Percentiles rank a stretch among this genome's conserved stretches.
phyloP scores from a whole-genome alignment of 2,797 vertebrate genomes.

The Chaunax sp. region DNA sequence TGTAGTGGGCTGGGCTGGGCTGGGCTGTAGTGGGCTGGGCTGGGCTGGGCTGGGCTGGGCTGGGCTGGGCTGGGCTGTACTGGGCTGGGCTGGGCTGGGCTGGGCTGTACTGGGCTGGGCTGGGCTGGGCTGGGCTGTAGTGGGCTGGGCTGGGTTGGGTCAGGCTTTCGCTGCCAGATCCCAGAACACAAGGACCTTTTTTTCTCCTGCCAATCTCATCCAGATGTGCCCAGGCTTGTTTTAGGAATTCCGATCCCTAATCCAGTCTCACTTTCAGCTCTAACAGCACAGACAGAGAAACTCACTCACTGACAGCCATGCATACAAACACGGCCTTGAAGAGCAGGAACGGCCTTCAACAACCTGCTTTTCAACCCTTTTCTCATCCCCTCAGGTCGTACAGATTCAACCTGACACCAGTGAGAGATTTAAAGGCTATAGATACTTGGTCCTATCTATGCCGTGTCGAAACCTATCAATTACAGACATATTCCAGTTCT shows the following conservation, averaged over 20 bases:
- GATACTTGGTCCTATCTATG: conserved; percentile 50
- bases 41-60: conserved; percentile 63
- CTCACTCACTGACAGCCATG: conserved; percentile 27
- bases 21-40: conserved; percentile 64
- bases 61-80: conserved; percentile 68
- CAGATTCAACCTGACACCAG: conserved; percentile 68
- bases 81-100: conserved; percentile 66
- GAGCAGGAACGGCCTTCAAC: conserved; percentile 66
- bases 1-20: conserved; percentile 65
- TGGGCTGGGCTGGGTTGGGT: conserved; percentile 62
- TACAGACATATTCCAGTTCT: conserved; percentile 40
- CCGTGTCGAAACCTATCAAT: conserved; percentile 57
- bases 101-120: conserved; percentile 59
- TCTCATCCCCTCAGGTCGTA: conserved; percentile 51
- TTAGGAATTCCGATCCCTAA: conserved; percentile 60
- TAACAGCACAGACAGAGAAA: neutral
- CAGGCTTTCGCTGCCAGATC: conserved; percentile 70
- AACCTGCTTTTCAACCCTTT: conserved; percentile 70
- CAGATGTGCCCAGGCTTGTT: conserved; percentile 81
- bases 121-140: conserved; percentile 54
- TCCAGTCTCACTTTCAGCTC: no score
- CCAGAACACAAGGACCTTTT: conserved; percentile 75
- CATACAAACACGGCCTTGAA: conserved; percentile 49
- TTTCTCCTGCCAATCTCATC: conserved; percentile 79
- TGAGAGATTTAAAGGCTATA: conserved; percentile 66